Conservation (phyloP, 2,113 vertebrate genomes). For the Genyomyrus donnyi region DNA sequence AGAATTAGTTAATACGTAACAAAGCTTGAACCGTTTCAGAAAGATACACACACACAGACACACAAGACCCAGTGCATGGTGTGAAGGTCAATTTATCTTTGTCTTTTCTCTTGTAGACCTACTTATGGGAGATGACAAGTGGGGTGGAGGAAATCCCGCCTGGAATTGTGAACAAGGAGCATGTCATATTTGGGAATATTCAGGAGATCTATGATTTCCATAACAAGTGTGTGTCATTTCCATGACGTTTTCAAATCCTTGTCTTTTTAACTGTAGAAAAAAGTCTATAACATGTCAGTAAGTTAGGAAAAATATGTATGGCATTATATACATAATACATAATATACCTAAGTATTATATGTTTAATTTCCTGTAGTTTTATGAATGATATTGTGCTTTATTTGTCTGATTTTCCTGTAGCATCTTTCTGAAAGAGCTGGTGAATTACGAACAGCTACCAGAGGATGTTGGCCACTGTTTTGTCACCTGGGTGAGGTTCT, state of each 20-base stretch:
- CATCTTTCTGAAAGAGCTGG: conserved; percentile 94
- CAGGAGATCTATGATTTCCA: conserved; percentile 97
- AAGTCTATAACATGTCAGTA: not conserved
- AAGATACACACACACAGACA: not conserved
- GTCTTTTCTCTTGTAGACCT: conserved; percentile 68
- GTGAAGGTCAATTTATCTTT: not conserved
- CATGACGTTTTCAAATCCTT: not conserved
- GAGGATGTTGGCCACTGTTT: conserved; percentile 98
- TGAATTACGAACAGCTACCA: conserved; percentile 95
- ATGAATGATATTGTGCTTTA: conserved; percentile 11
- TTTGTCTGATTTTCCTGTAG: conserved; percentile 53
- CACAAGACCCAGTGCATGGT: not conserved
- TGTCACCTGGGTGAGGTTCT: conserved; percentile 85
- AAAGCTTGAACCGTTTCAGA: not conserved
- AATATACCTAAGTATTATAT: conserved; percentile 41
- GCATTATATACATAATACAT: not conserved
- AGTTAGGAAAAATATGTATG: not conserved
- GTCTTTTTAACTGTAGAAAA: not conserved
- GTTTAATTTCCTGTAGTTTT: conserved; percentile 40
- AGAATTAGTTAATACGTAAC: not conserved
- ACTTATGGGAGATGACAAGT: conserved; percentile 95
- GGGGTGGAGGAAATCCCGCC: conserved; percentile 88
- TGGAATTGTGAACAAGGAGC: conserved; percentile 88
- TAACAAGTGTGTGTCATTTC: conserved; percentile 74
- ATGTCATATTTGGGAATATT: conserved; percentile 94